Base-by-base conservation (phyloP, 2,888 invertebrate species). In the Caenorhabditis sp. region DNA sequence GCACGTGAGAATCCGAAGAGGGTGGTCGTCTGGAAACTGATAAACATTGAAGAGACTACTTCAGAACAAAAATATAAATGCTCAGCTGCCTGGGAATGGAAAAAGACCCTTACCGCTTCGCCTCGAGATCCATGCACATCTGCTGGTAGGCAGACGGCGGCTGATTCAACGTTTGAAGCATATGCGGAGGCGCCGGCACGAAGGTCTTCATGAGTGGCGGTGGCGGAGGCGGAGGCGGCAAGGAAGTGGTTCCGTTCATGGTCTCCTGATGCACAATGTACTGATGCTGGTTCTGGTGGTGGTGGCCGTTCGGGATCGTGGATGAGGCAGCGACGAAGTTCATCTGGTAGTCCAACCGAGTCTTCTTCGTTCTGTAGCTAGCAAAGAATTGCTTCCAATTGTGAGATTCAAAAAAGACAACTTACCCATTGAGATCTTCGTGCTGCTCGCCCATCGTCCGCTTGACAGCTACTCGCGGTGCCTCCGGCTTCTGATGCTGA, bases 141-240 rank as follows among this genome's bases (percentile, higher is more conserved):
- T 63, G 26, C 27, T 72, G 63, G 35, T 72, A 72, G 20, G 56
- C 50, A 0, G 72, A 72, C 7, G 48, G 48, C n/a, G n/a, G n/a
- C n/a, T n/a, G n/a, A n/a, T n/a, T n/a, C n/a, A n/a, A n/a, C n/a
- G n/a, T n/a, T 20, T 39, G 55, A 17, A 46, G 20, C 20, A 6
- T 15, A 2, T 41, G 48, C 13, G 62, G 7, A 5, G 46, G 27
- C 32, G 37, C 11, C n/a, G 17, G 32, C 8, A 20, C 15, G 7
- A 24, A 11, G 5, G 20, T 35, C 15, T 46, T 30, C 61, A 48
- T 58, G 32, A 58, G n/a, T 6, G 35, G 35, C 11, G 8, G 24
- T 0, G 62, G 52, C n/a, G 17, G 13, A n/a, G n/a, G n/a, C n/a
- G n/a, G n/a, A n/a, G n/a, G n/a, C n/a, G n/a, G n/a, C n/a, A n/a